These are phyloP conservation scores for Tachystola acroxantha DNA, from an alignment of 2,888 invertebrate genomes.

Conservation along the genomic window DNA sequence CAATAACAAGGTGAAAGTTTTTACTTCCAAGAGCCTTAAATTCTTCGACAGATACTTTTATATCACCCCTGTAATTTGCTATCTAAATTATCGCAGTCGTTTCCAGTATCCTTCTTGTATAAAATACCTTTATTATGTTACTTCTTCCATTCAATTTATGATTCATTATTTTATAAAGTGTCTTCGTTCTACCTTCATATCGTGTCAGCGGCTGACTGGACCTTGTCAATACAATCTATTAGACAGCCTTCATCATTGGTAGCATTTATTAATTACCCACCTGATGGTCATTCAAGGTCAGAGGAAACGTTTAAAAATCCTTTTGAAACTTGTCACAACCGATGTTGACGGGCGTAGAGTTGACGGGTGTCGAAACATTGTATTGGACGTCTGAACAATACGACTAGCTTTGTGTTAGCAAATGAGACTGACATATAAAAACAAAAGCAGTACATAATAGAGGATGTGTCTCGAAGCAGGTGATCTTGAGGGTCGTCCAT, in stretches of 20 bases:
- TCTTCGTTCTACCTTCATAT: too few species aligned
- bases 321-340: slow-evolving; percentile 54
- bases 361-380: slow-evolving; percentile 69
- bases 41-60: neutral
- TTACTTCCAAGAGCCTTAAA: neutral
- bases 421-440: slow-evolving; percentile 53
- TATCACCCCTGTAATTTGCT: neutral
- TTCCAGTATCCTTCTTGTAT: neutral
- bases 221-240: slow-evolving; percentile 7
- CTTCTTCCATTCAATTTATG: too few species aligned
- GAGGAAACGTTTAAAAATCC: slow-evolving; percentile 32
- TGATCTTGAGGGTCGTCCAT: slow-evolving; percentile 53
- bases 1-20: slow-evolving; percentile 12
- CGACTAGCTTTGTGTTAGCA: slow-evolving; percentile 43
- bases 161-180: too few species aligned
- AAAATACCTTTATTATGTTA: too few species aligned
- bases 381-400: slow-evolving; percentile 53
- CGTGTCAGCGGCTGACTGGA: neutral
- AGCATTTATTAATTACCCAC: slow-evolving; percentile 28
- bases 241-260: slow-evolving; percentile 19
- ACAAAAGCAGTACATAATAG: slow-evolving; percentile 54
- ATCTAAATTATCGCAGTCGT: neutral
- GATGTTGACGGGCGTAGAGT: slow-evolving; percentile 64
- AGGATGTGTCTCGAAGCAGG: slow-evolving; percentile 55
- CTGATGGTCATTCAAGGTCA: slow-evolving; percentile 45